Evolutionary conservation across 2,113 vertebrate species (phyloP), one percentile per base, ranked within the genome.

Genomic region (Corvus cornix): DNA sequence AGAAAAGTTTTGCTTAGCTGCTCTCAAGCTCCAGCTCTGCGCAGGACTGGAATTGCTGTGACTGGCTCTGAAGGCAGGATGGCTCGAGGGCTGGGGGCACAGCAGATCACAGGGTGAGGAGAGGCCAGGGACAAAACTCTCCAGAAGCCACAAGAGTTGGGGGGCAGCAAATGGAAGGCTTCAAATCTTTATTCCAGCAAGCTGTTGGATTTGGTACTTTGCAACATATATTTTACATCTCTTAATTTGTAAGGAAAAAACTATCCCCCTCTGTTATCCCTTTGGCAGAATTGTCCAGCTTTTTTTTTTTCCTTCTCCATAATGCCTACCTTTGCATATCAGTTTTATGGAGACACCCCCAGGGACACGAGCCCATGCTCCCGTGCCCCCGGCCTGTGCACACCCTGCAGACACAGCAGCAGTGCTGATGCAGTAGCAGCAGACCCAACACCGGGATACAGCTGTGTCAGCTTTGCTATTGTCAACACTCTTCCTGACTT

Each of bases 391-490:
- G 6, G 3, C 12, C 51, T 21, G 0, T 0, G 43, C 39, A 3
- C 2, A 8, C 7, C 3, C 28, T 1, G 53, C 73, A 72, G 66
- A 49, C 62, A 27, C 48, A 26, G 77, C 66, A 58, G 81, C 73
- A 79, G 18, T 7, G 78, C 93, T 85, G 77, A 81, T 82, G 89
- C 94, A 82, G 89, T 15, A 46, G 39, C 74, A 51, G 16, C 94
- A 22, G 66, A 16, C 30, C 28, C 2, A 87, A 19, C 35, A 1
- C 20, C 0, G 3, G 44, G 22, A 83, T 63, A 62, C 69, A 83
- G 95, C 93, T 93, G 67, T 23, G 89, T 95, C 94, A 96, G 95
- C 96, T 85, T 30, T 95, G 62, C 87, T 19, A 82, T 82, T 91
- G 41, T 44, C 16, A 79, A 44, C 0, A 2, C 49, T 64, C 8